Conservation (phyloP, 2,888 invertebrate genomes). For the Cataglyphis albicans region DNA sequence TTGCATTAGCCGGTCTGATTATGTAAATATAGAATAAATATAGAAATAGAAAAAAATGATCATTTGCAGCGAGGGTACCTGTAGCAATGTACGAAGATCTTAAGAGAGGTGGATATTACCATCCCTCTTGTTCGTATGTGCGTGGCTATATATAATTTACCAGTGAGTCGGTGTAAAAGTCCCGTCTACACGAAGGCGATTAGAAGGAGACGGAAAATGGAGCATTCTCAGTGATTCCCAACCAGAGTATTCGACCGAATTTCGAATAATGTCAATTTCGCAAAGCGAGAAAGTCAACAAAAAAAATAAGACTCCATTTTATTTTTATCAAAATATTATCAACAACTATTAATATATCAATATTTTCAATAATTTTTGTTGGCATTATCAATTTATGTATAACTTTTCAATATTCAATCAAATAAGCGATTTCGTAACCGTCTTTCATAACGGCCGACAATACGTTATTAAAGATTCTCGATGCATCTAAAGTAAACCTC, state of each 20-base stretch:
- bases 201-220: constrained; percentile 73
- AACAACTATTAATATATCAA: neutral
- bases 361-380: neutral
- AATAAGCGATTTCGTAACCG: neutral
- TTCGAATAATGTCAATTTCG: neutral
- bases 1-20: constrained; percentile 11
- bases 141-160: constrained; percentile 64
- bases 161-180: constrained; percentile 36
- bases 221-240: constrained; percentile 75
- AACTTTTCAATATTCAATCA: neutral
- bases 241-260: constrained; percentile 47
- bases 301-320: neutral
- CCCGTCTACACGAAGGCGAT: constrained; percentile 62
- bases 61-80: constrained; percentile 44
- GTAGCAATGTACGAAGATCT: constrained; percentile 30
- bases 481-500: neutral
- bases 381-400: neutral
- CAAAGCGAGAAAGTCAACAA: neutral
- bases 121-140: constrained; percentile 54
- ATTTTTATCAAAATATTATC: neutral
- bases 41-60: constrained; percentile 38
- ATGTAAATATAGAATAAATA: neutral
- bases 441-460: neutral
- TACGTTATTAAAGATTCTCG: neutral
- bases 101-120: constrained; percentile 52